Evolutionary conservation across 2,113 vertebrate genomes (phyloP), one percentile per base, ranked within the genome.

Genomic region (Boulengeromyrus knoepffleri): DNA sequence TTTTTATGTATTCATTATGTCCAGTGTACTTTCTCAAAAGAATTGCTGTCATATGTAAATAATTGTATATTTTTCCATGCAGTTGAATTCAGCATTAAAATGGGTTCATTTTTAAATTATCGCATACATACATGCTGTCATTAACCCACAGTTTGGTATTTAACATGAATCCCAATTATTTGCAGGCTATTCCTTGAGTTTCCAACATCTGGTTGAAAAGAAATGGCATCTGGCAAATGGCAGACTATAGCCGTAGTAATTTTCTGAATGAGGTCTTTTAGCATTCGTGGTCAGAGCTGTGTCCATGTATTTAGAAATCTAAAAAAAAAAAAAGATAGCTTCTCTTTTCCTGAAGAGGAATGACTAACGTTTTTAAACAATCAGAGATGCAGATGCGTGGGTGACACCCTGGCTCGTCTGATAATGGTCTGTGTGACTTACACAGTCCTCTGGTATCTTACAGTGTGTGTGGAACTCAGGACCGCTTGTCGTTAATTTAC

Each of bases 1-100:
- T 58, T 89, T 89, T 85, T 89, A 89, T 89, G 77, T 80, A 84
- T 85, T 85, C 80, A 85, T 21, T 85, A 85, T 70, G 53, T 13
- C 15, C 47, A 52, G 53, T 85, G 88, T 42, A 58, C 39, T 88
- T 74, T 83, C 13, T 47, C 10, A 15, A 21, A 15, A 10, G 27
- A 36, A 52, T 24, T 47, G 39, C 45, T 24, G 42, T n/a, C 77
- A 17, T 46, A 85, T 85, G 45, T 85, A 12, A 47, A n/a, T 85
- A 47, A 46, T 47, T 17, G 8, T 27, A 52, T 52, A 31, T 2
- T 2, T 52, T 36, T 52, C 15, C 21, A 49, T 27, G 13, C 39
- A 52, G 52, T 87, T 36, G 24, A n/a, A 46, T 24, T 36, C 15
- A 6, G 45, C 85, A 52, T 53, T 24, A 47, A n/a, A 36, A 53